Evolutionary conservation across 2,888 invertebrate species (phyloP).

Genomic region (Phoronis australis): DNA sequence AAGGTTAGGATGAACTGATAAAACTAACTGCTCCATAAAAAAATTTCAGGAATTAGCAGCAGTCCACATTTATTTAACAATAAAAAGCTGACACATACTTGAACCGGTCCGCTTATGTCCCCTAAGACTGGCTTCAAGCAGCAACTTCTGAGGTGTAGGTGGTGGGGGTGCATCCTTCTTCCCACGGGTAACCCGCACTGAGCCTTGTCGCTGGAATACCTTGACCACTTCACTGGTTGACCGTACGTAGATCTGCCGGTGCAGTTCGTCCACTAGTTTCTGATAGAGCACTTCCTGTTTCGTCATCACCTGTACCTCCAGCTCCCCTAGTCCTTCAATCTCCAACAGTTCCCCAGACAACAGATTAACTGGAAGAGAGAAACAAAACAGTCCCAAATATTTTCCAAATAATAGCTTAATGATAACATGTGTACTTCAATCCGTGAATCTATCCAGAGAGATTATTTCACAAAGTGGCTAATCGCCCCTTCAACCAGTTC

Average conservation of each 20-base stretch:
- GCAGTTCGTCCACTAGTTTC: conserved; percentile 70
- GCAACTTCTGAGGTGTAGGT: too few species aligned
- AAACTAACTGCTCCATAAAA: too few species aligned
- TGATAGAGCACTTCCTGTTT: conserved; percentile 65
- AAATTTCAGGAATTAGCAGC: too few species aligned
- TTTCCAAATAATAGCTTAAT: conserved; percentile 1
- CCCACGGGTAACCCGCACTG: conserved; percentile 21
- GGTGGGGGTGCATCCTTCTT: conserved; percentile 7
- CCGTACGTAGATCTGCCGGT: conserved; percentile 66
- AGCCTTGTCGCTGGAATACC: conserved; percentile 38
- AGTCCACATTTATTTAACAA: too few species aligned
- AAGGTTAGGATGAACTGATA: too few species aligned
- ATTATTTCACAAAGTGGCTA: not conserved
- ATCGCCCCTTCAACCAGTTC: not conserved
- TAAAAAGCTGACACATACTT: too few species aligned
- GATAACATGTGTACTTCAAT: not conserved
- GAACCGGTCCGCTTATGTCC: too few species aligned
- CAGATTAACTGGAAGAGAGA: conserved; percentile 58
- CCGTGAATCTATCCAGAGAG: not conserved
- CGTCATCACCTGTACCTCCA: conserved; percentile 68
- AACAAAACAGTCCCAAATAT: not conserved
- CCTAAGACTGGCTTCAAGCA: too few species aligned
- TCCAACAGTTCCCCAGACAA: conserved; percentile 70
- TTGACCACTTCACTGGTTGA: conserved; percentile 59
- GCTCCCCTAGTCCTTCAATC: conserved; percentile 77